phyloP scores from a whole-genome alignment of 2,797 vertebrate species.

The Alfaro cultratus region DNA sequence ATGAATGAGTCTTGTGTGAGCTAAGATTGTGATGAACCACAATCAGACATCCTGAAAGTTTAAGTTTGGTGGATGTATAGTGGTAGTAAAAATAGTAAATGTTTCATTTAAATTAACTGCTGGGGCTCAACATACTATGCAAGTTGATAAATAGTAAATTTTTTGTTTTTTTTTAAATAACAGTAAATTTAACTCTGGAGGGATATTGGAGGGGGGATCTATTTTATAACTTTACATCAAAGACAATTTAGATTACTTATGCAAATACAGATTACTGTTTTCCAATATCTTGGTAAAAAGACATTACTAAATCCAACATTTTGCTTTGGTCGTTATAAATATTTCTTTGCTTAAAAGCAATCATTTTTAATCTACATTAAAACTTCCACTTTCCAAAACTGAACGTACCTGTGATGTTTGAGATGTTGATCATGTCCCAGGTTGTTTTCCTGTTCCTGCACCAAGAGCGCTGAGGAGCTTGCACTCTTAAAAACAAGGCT shows the following conservation, averaged over 20 bases:
- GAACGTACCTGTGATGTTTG: constrained; percentile 51
- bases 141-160: not conserved
- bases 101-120: no score
- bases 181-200: not conserved
- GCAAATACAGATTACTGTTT: not conserved
- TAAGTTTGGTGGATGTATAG: not conserved
- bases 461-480: constrained; percentile 3
- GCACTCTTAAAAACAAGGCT: constrained; percentile 26
- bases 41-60: not conserved
- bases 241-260: not conserved
- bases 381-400: not conserved
- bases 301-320: not conserved
- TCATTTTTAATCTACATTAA: not conserved
- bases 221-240: not conserved
- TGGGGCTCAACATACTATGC: not conserved
- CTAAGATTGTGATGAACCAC: constrained; percentile 7
- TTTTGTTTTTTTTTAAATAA: no score
- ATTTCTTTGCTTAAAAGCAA: not conserved
- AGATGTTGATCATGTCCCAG: constrained; percentile 25
- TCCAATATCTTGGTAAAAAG: not conserved
- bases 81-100: not conserved
- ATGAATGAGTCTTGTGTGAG: constrained; percentile 7
- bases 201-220: not conserved
- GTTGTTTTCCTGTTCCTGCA: not conserved
- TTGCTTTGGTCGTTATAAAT: not conserved